These are phyloP conservation scores for Aphidius ervi DNA, from an alignment of 1,140 invertebrate genomes.

Conservation along the genomic window DNA sequence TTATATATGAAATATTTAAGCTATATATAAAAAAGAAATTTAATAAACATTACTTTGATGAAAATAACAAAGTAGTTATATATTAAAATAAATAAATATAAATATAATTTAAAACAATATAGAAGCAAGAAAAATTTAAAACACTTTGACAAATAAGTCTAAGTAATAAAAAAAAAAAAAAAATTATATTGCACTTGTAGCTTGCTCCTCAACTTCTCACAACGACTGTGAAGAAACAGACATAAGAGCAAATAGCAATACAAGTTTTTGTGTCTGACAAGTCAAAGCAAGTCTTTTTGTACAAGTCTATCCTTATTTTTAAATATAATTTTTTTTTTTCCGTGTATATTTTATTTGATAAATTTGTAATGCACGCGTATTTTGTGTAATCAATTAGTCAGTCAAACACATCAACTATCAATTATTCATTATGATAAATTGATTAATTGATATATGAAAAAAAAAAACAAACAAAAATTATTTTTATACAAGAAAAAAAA, in stretches of 20 bases:
- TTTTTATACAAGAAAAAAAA: too few relatives aligned
- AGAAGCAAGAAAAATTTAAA: not conserved
- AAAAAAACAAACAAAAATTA: too few relatives aligned
- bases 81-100: not conserved
- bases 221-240: conserved; percentile 11
- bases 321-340: not conserved
- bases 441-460: too few relatives aligned
- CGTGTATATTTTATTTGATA: not conserved
- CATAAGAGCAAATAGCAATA: conserved; percentile 10
- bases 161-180: not conserved
- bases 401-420: not conserved
- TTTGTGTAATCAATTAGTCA: conserved; percentile 10
- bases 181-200: conserved; percentile 9
- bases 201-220: conserved; percentile 4
- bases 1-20: too few relatives aligned
- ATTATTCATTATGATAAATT: too few relatives aligned
- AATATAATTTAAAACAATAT: not conserved
- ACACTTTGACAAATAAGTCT: conserved; percentile 10
- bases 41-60: too few relatives aligned
- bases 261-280: conserved; percentile 8
- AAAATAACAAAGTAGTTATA: not conserved
- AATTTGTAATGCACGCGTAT: not conserved
- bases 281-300: not conserved
- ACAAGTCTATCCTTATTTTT: not conserved
- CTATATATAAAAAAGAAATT: too few relatives aligned